Evolutionary conservation across 1,140 invertebrate genomes (phyloP), one percentile per base, ranked within the genome.

Genomic region (Ridgeia piscesae): DNA sequence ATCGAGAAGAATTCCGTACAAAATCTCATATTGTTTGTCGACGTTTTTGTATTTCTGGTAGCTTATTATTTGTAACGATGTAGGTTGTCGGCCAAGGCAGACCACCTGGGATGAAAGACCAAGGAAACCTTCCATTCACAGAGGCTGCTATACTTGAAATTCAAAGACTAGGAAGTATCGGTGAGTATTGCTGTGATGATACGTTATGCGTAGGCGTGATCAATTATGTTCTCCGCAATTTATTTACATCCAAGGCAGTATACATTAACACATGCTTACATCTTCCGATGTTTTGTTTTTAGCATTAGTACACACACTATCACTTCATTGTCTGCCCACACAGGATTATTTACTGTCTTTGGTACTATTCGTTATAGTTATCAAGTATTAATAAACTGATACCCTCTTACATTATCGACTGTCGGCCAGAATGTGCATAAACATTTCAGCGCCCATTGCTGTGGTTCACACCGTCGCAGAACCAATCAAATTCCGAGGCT

Each of bases 41-140:
- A 77, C 58, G 2, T 77, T 77, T 0, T 77, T 21, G 27, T 4
- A 27, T 9, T 77, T 21, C 27, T 77, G 17, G 27, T 77, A 31
- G 58, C 58, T 77, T 77, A 77, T 21, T 27, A 17, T 0, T 77
- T 77, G 58, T 77, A 27, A 9, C 58, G n/a, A n/a, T n/a, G n/a
- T 21, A 77, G 58, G 33, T 34, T 27, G 97, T 99, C 31, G 98
- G 98, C 33, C 97, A 97, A 35, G 91, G 94, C 8, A 97, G 98
- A 35, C 96, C 98, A 94, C 98, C 98, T 0, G 97, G 96, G 31
- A 96, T 98, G 4, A 97, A 98, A 93, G 98, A 99, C 95, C 96
- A 92, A 93, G 35, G 33, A 4, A 93, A 92, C 33, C 92, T 95
- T 11, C 92, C 93, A 1, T 95, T 94, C 91, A 91, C 93, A 17